A percentile compares a stretch with the other conserved stretches of the same genome.
Conservation (phyloP, 2,888 invertebrate species). For the Nomada lathburiana region DNA sequence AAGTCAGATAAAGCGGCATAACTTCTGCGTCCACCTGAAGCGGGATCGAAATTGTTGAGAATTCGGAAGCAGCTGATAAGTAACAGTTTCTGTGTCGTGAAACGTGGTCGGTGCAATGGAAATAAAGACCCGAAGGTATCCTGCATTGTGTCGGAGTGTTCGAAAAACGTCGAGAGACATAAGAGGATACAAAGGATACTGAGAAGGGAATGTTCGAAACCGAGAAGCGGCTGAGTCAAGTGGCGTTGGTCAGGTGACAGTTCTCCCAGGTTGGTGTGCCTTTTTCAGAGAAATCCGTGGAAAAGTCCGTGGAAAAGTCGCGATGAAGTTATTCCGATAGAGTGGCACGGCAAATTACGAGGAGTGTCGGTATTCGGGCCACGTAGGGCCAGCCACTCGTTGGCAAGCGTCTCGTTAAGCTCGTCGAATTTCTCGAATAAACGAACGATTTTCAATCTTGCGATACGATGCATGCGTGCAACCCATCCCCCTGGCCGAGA, state of each 20-base stretch:
- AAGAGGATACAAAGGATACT: not conserved
- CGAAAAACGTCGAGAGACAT: not conserved
- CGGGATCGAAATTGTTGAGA: too few relatives aligned
- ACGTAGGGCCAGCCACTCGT: slow-evolving; percentile 59
- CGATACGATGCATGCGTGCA: slow-evolving; percentile 42
- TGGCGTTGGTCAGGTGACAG: not conserved
- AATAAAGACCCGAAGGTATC: too few relatives aligned
- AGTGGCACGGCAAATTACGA: slow-evolving; percentile 56
- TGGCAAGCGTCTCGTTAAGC: slow-evolving; percentile 62
- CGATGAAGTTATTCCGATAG: slow-evolving; percentile 55
- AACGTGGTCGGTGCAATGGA: too few relatives aligned
- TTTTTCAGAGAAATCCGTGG: not conserved
- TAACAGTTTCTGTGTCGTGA: too few relatives aligned
- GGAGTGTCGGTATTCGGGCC: slow-evolving; percentile 47
- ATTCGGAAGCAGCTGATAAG: too few relatives aligned
- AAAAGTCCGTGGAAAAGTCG: slow-evolving; percentile 43
- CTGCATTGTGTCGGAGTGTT: too few relatives aligned
- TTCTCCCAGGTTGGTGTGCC: not conserved
- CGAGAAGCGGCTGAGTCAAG: not conserved
- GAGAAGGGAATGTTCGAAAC: not conserved
- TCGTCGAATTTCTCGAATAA: slow-evolving; percentile 44
- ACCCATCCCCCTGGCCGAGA: not conserved
- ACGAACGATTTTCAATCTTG: slow-evolving; percentile 58
- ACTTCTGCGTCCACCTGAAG: too few relatives aligned
- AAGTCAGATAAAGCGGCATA: too few relatives aligned